Evolutionary conservation across 2,888 invertebrate genomes (phyloP), one percentile per base, ranked within the genome.

Genomic region (Lithophane leautieri): DNA sequence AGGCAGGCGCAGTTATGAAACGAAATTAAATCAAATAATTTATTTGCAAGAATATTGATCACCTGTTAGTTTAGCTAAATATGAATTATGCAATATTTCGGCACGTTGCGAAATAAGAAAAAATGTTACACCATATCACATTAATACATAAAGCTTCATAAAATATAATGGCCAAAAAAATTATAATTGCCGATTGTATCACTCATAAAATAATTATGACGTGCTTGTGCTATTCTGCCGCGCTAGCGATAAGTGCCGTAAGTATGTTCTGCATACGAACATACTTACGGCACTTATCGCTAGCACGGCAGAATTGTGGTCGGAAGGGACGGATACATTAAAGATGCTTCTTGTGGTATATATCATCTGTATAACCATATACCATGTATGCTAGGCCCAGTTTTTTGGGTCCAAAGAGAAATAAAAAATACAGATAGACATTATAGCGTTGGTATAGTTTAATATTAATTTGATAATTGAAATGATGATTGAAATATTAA

Each of bases 31-130:
- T 58, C 19, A 28, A 73, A 78, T 47, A 50, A 78, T 42, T 56
- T 62, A 69, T 47, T 73, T 25, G 19, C 65, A 54, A 66, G 75
- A 74, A 81, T 74, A 66, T 74, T 61, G 60, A 78, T 74, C 60
- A 65, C 40, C 25, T 44, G 2, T 22, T 44, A 63, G 14, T 58
- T 42, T 77, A 8, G 25, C 28, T 72, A 54, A 65, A 54, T 54
- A 58, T 58, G 14, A 54, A 54, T 62, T 47, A 52, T 8, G 22
- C 12, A 76, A 56, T 56, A 50, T 50, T 78, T 47, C 50, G 6
- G 19, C 50, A 25, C 28, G 11, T 81, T 78, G 60, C 67, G 54
- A 82, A 67, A 68, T 62, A 56, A 40, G 4, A 14, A 68, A 66
- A 54, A 28, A 76, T 68, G 28, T 79, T 76, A 56, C 62, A 58